These are phyloP conservation scores for Scolopax rusticola DNA, from an alignment of 2,797 vertebrate genomes.

Conservation along the genomic window DNA sequence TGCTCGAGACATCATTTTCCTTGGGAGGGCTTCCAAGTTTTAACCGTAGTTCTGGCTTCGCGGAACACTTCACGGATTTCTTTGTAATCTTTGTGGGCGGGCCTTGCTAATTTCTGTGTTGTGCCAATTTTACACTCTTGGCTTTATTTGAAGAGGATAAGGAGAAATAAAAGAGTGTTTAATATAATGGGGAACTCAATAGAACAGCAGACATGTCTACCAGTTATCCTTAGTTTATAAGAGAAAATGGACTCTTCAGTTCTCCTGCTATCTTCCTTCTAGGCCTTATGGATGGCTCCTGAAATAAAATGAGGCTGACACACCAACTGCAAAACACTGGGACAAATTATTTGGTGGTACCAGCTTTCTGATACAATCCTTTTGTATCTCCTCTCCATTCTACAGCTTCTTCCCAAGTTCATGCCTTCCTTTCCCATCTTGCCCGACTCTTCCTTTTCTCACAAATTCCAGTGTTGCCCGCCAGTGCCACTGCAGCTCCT, in stretches of 20 bases:
- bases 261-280: background rate
- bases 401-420: background rate
- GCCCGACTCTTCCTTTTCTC: background rate
- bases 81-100: background rate
- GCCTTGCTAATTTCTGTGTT: background rate
- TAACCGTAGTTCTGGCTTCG: background rate
- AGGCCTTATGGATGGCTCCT: background rate
- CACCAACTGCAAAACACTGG: background rate
- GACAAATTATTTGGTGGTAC: background rate
- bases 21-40: background rate
- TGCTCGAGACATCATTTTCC: background rate
- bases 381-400: background rate
- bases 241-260: background rate
- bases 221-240: background rate
- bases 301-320: background rate
- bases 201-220: background rate
- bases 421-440: background rate
- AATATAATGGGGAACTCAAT: background rate
- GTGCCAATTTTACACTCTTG: background rate
- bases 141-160: background rate
- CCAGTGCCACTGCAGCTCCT: background rate
- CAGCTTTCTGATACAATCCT: background rate
- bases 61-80: background rate
- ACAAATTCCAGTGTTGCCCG: background rate
- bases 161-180: slow-evolving; percentile 8